Base-by-base conservation (phyloP, 1,140 invertebrate species). In the Philaenus spumarius region DNA sequence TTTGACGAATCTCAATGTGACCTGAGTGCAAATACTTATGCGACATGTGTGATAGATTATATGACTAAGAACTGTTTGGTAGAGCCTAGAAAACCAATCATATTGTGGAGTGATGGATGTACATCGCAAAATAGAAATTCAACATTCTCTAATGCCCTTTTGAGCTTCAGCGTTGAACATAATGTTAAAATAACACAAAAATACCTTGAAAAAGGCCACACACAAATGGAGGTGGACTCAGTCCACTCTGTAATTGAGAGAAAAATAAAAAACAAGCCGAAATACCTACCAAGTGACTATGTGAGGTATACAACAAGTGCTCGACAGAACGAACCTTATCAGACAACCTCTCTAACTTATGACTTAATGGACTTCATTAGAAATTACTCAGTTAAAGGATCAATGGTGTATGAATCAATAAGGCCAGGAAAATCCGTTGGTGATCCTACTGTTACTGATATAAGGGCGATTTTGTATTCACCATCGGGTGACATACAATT, bases 141-240 rank as follows among this genome's bases (percentile, higher is more conserved):
- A 12, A 63, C 64, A 6, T 19, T 74, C 14, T 55, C 67, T 9
- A 74, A 73, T 66, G 68, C 68, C 2, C 55, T 73, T 20, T 39
- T 68, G 11, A 40, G 58, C 30, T 63, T 70, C 23, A 62, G 68
- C 22, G 51, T 40, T 22, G 64, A 61, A 51, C 58, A 56, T 24
- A 62, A 67, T n/a, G 61, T 70, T 17, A 61, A 42, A 1, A 70
- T 75, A 45, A 60, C 47, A 20, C 74, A 75, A n/a, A n/a, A n/a
- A n/a, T n/a, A n/a, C n/a, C n/a, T n/a, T n/a, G n/a, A n/a, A n/a
- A n/a, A n/a, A n/a, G 73, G 73, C 6, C 73, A 75, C 54, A 74
- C 71, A 17, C 71, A 73, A 54, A 76, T 74, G 69, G 72, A 75
- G 53, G 66, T 65, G 51, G 73, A 76, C 59, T 66, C 64, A 7